Percentiles rank a stretch among this genome's conserved stretches.
phyloP scores from a whole-genome alignment of 2,113 vertebrate species.

The Rhizomys pruinosus region DNA sequence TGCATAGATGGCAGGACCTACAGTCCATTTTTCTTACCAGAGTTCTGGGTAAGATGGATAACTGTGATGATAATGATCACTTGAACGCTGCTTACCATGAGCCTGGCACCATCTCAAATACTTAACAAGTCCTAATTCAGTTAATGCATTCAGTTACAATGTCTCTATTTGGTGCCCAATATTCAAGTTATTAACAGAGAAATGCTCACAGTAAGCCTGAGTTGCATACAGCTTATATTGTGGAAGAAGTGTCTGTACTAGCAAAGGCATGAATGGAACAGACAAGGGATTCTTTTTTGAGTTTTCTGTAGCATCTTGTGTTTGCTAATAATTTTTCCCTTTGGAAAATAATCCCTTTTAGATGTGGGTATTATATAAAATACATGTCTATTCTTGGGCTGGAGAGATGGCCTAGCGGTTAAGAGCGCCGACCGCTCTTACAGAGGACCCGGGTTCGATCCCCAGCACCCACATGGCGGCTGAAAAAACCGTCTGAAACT shows the following conservation, averaged over 20 bases:
- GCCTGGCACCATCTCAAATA: not conserved
- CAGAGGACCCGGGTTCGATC: too few species aligned
- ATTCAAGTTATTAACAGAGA: not conserved
- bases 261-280: not conserved
- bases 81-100: not conserved
- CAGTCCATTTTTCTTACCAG: not conserved
- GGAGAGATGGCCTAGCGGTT: too few species aligned
- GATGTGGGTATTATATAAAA: slow-evolving; percentile 48
- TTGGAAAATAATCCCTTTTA: slow-evolving; percentile 52
- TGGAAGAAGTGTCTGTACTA: not conserved
- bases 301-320: not conserved
- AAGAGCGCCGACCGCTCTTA: too few species aligned
- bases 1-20: not conserved
- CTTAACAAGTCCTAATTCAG: not conserved
- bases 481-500: too few species aligned
- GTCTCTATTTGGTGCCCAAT: not conserved
- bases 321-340: slow-evolving; percentile 53
- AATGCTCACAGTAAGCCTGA: not conserved
- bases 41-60: not conserved
- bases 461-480: too few species aligned
- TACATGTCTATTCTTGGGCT: slow-evolving; percentile 45
- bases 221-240: not conserved
- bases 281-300: slow-evolving; percentile 35
- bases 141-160: not conserved
- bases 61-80: not conserved